A percentile compares a stretch with the other conserved stretches of the same genome.
Evolutionary conservation across 1,140 invertebrate species (phyloP).

Genomic region (Brachionus koreanus): DNA sequence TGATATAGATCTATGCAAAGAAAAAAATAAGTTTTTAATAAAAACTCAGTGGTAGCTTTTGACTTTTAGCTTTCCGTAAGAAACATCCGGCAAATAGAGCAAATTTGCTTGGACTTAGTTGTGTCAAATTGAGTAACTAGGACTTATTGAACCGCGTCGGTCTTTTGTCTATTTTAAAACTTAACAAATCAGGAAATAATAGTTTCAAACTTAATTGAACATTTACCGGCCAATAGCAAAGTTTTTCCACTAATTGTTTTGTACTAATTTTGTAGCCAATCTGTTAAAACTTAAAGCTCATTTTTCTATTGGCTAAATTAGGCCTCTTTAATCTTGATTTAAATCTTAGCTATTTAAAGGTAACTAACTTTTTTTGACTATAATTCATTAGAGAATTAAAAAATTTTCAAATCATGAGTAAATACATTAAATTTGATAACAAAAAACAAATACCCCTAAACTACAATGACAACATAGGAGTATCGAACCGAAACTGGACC

Average conservation of each 20-base stretch:
- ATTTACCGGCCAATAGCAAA: constrained; percentile 3
- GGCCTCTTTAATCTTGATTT: neutral
- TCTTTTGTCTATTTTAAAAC: neutral
- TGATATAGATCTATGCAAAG: neutral
- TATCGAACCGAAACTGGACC: neutral
- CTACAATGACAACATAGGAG: neutral
- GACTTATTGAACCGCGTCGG: neutral
- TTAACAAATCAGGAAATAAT: constrained; percentile 40
- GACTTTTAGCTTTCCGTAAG: neutral
- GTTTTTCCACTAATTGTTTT: neutral
- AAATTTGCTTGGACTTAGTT: neutral
- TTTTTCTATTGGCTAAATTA: constrained; percentile 25
- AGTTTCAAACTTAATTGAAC: neutral
- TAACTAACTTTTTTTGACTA: neutral
- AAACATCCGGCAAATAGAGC: neutral
- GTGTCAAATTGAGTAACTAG: constrained; percentile 6
- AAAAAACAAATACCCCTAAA: constrained; percentile 6
- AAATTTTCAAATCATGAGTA: neutral
- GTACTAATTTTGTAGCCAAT: constrained; percentile 28
- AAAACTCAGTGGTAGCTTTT: neutral
- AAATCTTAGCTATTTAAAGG: neutral
- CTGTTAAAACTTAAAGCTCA: constrained; percentile 17
- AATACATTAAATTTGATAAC: constrained; percentile 9
- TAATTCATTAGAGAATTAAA: constrained; percentile 4
- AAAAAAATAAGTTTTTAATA: neutral